phyloP scores from a whole-genome alignment of 1,140 invertebrate genomes.

The Lepidurus arcticus region DNA sequence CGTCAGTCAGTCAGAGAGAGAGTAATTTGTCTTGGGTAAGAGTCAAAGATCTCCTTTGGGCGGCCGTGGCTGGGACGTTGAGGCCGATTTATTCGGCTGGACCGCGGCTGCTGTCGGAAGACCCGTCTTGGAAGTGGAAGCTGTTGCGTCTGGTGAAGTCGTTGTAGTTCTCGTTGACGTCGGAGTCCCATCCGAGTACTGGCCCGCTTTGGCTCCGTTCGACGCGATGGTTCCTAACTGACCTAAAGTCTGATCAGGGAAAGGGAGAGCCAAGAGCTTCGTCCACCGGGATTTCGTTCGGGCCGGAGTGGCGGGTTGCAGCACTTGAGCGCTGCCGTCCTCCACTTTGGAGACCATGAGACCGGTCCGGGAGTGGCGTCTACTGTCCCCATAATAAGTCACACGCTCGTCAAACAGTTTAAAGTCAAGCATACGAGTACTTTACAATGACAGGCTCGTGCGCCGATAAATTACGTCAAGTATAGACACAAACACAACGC shows the following conservation, averaged over 20 bases:
- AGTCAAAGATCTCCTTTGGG: neutral
- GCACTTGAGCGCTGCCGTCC: neutral
- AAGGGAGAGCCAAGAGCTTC: slow-evolving; percentile 66
- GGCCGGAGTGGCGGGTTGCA: neutral
- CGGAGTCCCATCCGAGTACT: slow-evolving; percentile 71
- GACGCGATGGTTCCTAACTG: slow-evolving; percentile 67
- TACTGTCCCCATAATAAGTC: neutral
- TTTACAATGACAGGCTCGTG: neutral
- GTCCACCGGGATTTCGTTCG: neutral
- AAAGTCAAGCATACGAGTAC: neutral
- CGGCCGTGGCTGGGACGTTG: neutral
- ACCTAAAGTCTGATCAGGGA: slow-evolving; percentile 83
- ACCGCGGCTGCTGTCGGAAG: slow-evolving; percentile 19
- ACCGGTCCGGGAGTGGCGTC: neutral
- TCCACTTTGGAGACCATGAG: neutral
- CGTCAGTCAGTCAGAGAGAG: slow-evolving; percentile 12
- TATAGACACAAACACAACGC: neutral
- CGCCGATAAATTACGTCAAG: neutral
- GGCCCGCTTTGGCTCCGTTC: slow-evolving; percentile 60
- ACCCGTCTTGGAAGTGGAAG: slow-evolving; percentile 19
- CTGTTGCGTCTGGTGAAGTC: slow-evolving; percentile 4
- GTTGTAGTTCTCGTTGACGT: neutral
- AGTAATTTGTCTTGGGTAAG: neutral
- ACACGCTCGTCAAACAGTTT: neutral
- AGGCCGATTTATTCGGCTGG: neutral